phyloP scores from a whole-genome alignment of 2,113 vertebrate species.

The Myotis lucifugus region DNA sequence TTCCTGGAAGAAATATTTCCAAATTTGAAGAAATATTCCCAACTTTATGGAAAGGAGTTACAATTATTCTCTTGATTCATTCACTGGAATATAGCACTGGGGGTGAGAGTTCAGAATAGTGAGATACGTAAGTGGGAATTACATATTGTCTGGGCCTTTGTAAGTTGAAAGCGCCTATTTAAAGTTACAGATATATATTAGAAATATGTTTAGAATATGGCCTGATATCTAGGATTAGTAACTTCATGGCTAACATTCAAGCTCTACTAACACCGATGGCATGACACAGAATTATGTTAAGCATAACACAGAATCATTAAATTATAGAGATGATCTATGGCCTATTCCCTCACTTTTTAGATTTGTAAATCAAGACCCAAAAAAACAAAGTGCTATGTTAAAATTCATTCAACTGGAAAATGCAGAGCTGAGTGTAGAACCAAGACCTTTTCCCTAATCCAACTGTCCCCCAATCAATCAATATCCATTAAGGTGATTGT shows the following conservation, averaged over 20 bases:
- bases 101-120: not conserved
- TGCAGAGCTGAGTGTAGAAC: not conserved
- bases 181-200: not conserved
- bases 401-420: not conserved
- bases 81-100: not conserved
- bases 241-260: not conserved
- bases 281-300: not conserved
- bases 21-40: not conserved
- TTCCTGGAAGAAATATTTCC: not conserved
- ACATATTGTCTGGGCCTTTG: not conserved
- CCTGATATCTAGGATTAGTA: not conserved
- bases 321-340: not conserved
- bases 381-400: not conserved
- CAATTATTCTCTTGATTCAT: not conserved
- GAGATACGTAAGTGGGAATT: not conserved
- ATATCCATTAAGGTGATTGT: not conserved
- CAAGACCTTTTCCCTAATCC: not conserved
- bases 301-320: not conserved
- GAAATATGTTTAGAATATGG: not conserved
- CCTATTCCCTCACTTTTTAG: not conserved
- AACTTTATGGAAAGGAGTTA: not conserved
- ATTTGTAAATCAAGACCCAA: conserved; percentile 12
- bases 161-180: not conserved
- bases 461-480: not conserved
- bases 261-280: not conserved